phyloP scores from a whole-genome alignment of 2,888 invertebrate species.

The Eupelmus urozonus region DNA sequence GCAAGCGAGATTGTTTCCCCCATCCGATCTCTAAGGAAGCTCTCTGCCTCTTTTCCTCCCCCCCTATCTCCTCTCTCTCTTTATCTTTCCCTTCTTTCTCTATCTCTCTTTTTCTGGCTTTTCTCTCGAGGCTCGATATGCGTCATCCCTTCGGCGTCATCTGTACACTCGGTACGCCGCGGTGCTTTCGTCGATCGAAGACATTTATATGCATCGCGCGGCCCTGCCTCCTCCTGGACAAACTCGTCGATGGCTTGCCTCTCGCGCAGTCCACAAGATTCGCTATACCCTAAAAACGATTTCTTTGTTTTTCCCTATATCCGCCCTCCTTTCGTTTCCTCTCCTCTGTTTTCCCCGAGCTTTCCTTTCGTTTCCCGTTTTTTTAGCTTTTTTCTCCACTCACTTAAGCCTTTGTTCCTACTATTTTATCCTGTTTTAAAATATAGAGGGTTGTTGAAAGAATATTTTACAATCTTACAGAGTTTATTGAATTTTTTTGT shows the following conservation, averaged over 20 bases:
- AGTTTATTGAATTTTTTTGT: too few species aligned
- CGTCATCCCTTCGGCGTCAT: constrained; percentile 36
- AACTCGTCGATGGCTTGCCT: constrained; percentile 44
- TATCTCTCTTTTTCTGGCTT: not conserved
- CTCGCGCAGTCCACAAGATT: constrained; percentile 22
- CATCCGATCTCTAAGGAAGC: constrained; percentile 24
- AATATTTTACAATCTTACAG: too few species aligned
- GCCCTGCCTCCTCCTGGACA: constrained; percentile 49
- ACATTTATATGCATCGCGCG: constrained; percentile 67
- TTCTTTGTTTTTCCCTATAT: constrained; percentile 28
- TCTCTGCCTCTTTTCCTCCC: not conserved
- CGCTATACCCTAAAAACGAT: constrained; percentile 17
- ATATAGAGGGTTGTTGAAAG: too few species aligned
- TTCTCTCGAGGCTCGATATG: not conserved
- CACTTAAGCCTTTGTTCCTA: not conserved
- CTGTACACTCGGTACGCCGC: constrained; percentile 3
- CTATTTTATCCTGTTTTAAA: too few species aligned
- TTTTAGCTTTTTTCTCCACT: not conserved
- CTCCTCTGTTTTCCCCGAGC: not conserved
- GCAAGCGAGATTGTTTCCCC: constrained; percentile 36
- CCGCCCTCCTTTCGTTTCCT: constrained; percentile 9
- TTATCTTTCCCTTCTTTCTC: not conserved
- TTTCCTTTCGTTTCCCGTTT: too few species aligned
- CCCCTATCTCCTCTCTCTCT: not conserved
- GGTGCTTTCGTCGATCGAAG: constrained; percentile 42